A percentile compares a stretch with the other conserved stretches of the same genome.
These are phyloP conservation scores for Machimus rusticus DNA, from an alignment of 2,888 invertebrate species.

Conservation along the genomic window DNA sequence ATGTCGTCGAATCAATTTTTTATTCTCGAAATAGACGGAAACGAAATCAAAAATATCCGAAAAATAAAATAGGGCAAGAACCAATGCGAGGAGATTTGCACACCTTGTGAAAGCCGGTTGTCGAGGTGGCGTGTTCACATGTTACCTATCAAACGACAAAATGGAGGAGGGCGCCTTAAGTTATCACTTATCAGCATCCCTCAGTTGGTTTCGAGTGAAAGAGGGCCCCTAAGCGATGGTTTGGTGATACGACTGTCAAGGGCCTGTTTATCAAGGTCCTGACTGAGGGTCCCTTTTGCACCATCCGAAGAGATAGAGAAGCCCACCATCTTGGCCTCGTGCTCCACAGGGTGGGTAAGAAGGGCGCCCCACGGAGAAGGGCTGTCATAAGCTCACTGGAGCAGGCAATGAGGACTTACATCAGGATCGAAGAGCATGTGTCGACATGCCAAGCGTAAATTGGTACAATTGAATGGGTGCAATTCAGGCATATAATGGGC, in stretches of 20 bases:
- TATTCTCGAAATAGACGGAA: neutral
- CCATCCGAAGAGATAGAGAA: neutral
- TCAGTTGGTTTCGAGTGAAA: neutral
- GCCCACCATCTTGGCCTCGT: neutral
- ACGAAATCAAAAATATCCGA: neutral
- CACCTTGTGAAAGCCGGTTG: neutral
- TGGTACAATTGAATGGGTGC: slow-evolving; percentile 43
- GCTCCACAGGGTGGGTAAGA: neutral
- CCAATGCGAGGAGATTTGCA: neutral
- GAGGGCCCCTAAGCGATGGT: neutral
- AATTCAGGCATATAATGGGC: slow-evolving; percentile 41
- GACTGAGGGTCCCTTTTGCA: slow-evolving; percentile 1
- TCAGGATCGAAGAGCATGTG: slow-evolving; percentile 38
- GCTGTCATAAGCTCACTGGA: slow-evolving; percentile 39
- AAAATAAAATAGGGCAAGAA: neutral
- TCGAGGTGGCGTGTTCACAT: neutral
- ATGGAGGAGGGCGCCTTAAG: neutral
- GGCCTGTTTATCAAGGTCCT: slow-evolving; percentile 12
- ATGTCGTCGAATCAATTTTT: neutral
- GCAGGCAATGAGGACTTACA: slow-evolving; percentile 40
- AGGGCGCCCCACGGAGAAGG: neutral
- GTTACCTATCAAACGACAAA: neutral
- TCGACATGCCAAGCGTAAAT: slow-evolving; percentile 43
- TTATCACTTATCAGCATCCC: slow-evolving; percentile 24
- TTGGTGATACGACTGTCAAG: slow-evolving; percentile 4